phyloP scores from a whole-genome alignment of 2,888 invertebrate genomes.

The Acanthococcus lagerstroemiae region DNA sequence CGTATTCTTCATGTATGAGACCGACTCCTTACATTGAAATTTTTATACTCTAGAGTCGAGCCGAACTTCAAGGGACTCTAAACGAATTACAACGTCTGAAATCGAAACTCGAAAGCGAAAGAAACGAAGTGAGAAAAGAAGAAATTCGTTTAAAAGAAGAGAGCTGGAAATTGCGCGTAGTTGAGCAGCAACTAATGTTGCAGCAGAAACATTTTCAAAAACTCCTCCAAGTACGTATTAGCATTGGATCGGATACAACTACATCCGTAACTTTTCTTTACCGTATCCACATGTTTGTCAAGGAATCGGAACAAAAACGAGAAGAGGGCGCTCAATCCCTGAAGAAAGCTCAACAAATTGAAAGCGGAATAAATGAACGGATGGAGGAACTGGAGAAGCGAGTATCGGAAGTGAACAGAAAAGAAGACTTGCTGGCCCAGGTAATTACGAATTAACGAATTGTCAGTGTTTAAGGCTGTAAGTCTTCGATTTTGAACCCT shows the following conservation, averaged over 20 bases:
- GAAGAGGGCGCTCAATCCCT: slow-evolving; percentile 21
- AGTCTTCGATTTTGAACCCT: neutral
- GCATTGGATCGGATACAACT: too few species aligned
- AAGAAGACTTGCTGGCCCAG: slow-evolving; percentile 11
- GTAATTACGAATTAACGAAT: neutral
- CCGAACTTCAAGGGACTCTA: slow-evolving; percentile 23
- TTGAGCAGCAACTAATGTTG: slow-evolving; percentile 12
- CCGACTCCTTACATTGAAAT: neutral
- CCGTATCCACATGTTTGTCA: too few species aligned
- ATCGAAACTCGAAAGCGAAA: slow-evolving; percentile 13
- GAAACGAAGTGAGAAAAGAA: slow-evolving; percentile 18
- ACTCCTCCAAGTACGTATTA: neutral
- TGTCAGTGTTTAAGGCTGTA: neutral
- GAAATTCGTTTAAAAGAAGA: slow-evolving; percentile 25
- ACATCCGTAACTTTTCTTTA: neutral
- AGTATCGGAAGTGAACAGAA: slow-evolving; percentile 7
- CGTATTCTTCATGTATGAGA: neutral
- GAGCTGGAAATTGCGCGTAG: slow-evolving; percentile 12
- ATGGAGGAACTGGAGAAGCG: slow-evolving; percentile 17
- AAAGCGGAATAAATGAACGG: slow-evolving; percentile 16
- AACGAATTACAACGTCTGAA: slow-evolving; percentile 19
- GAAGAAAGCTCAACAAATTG: slow-evolving; percentile 17
- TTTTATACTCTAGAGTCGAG: neutral
- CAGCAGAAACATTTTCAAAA: slow-evolving; percentile 16
- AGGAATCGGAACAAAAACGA: slow-evolving; percentile 12